These are phyloP conservation scores for Ommatoiulus sabulosus DNA, from an alignment of 2,888 invertebrate species.

Conservation along the genomic window DNA sequence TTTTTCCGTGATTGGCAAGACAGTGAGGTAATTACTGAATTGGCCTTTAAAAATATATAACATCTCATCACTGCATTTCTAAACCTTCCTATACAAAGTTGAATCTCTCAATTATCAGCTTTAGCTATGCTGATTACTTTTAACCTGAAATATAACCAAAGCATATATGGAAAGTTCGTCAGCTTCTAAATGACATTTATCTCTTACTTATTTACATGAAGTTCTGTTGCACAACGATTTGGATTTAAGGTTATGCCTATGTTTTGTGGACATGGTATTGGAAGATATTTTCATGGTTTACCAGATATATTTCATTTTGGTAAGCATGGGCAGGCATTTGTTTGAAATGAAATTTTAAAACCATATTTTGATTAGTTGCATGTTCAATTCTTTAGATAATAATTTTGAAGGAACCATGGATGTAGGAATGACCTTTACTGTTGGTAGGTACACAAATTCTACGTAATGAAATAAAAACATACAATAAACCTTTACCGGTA, in stretches of 20 bases:
- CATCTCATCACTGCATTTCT: not conserved
- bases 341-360: constrained; percentile 44
- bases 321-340: constrained; percentile 66
- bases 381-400: constrained; percentile 72
- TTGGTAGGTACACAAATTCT: constrained; percentile 67
- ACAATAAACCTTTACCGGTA: not conserved
- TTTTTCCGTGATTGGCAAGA: constrained; percentile 71
- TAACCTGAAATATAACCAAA: not conserved
- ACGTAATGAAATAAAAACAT: not conserved
- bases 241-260: constrained; percentile 80
- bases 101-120: not conserved
- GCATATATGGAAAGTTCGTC: not conserved
- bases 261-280: constrained; percentile 94
- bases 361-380: constrained; percentile 60
- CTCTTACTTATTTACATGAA: constrained; percentile 31
- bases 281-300: constrained; percentile 89
- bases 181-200: not conserved
- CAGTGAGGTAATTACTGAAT: constrained; percentile 57
- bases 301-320: constrained; percentile 89
- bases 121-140: not conserved
- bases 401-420: constrained; percentile 78
- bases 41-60: not conserved
- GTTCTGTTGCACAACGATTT: constrained; percentile 72
- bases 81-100: not conserved
- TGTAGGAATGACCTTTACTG: constrained; percentile 94